Conservation (phyloP, 2,888 invertebrate species). For the Calameuta idolon region DNA sequence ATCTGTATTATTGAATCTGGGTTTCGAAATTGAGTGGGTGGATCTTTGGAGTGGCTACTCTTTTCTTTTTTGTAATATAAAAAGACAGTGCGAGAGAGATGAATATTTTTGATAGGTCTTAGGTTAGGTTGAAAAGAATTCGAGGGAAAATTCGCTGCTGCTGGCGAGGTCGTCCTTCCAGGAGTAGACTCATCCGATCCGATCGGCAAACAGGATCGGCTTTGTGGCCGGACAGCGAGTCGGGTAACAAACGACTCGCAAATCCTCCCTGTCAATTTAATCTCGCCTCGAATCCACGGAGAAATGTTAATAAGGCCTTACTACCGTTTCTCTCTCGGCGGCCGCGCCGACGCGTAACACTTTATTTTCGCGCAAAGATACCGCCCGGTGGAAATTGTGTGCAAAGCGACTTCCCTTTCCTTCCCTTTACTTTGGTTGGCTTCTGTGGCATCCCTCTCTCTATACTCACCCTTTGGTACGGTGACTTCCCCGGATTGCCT, state of each 20-base stretch:
- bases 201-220: constrained; percentile 26
- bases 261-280: constrained; percentile 67
- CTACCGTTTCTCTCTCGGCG: constrained; percentile 40
- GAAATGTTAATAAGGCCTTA: constrained; percentile 66
- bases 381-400: constrained; percentile 55
- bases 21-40: not conserved
- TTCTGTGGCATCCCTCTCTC: constrained; percentile 11
- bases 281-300: constrained; percentile 64
- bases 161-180: not conserved
- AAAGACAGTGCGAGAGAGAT: constrained; percentile 15
- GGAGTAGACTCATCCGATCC: not conserved
- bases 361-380: constrained; percentile 51
- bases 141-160: not conserved
- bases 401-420: constrained; percentile 44
- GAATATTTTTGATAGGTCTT: not conserved
- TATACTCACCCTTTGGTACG: not conserved
- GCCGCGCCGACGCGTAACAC: constrained; percentile 34
- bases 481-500: not conserved
- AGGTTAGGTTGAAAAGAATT: not conserved
- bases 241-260: constrained; percentile 66
- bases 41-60: not conserved
- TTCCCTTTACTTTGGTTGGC: constrained; percentile 19
- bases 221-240: constrained; percentile 34
- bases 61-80: not conserved
- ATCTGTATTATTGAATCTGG: not conserved